Percentiles rank a stretch among this genome's conserved stretches.
Evolutionary conservation across 1,140 invertebrate species (phyloP).

Genomic region (Aleiodes sp.): DNA sequence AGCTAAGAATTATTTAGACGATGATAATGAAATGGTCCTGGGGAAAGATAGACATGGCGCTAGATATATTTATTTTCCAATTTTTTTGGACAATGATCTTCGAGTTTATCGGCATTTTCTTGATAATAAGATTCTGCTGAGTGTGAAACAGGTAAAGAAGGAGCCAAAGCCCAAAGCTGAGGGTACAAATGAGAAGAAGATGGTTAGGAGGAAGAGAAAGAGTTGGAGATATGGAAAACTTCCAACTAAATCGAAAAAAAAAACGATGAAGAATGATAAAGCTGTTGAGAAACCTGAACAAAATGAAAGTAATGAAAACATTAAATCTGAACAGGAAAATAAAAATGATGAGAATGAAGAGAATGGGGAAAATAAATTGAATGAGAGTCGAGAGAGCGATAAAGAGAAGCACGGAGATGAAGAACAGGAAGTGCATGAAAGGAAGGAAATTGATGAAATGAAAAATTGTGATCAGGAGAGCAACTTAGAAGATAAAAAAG

Average conservation of each 20-base stretch:
- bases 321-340: no score
- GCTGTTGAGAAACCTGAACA: neutral
- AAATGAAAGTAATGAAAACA: no score
- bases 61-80: constrained; percentile 71
- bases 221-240: neutral
- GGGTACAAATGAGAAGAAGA: neutral
- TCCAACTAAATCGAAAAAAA: neutral
- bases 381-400: no score
- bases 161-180: constrained; percentile 5
- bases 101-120: constrained; percentile 68
- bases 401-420: no score
- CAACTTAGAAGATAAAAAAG: no score
- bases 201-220: neutral
- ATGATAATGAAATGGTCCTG: constrained; percentile 58
- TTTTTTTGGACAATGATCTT: constrained; percentile 69
- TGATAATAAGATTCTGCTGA: constrained; percentile 55
- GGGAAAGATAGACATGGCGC: constrained; percentile 69
- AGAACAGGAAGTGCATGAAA: no score
- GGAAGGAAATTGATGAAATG: no score
- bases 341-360: no score
- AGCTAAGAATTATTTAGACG: constrained; percentile 50
- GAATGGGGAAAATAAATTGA: neutral
- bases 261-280: neutral
- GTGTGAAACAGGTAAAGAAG: constrained; percentile 42
- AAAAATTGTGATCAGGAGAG: no score